Percentiles rank a stretch among this genome's conserved stretches.
Evolutionary conservation across 2,113 vertebrate species (phyloP).

Genomic region (Varanus komodoensis): DNA sequence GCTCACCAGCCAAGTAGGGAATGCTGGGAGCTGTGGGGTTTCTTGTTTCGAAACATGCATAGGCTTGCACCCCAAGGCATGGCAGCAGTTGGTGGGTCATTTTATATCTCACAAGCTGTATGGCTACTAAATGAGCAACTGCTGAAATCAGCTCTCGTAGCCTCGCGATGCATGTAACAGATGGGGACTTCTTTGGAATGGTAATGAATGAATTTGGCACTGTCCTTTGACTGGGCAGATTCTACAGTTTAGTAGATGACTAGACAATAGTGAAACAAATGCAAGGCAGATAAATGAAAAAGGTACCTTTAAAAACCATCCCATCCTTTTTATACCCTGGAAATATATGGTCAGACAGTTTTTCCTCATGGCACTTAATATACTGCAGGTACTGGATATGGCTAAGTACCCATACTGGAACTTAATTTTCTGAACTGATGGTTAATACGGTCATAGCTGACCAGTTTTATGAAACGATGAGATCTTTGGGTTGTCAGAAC

Average conservation of each 20-base stretch:
- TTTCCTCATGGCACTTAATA: slow-evolving; percentile 19
- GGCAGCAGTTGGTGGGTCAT: background rate
- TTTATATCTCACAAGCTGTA: slow-evolving; percentile 11
- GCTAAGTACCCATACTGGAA: slow-evolving; percentile 15
- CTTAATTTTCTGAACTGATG: slow-evolving; percentile 13
- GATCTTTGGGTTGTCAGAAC: slow-evolving; percentile 49
- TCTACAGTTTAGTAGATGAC: slow-evolving; percentile 2
- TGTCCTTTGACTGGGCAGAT: background rate
- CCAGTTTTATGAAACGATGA: slow-evolving; percentile 53
- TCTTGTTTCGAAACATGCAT: too few species aligned
- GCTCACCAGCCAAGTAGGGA: too few species aligned
- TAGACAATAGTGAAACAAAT: background rate
- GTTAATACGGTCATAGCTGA: slow-evolving; percentile 45
- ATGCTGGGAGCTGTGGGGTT: too few species aligned
- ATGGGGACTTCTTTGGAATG: background rate
- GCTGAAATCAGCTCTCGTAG: background rate
- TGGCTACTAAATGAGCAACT: background rate
- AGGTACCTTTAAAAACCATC: background rate
- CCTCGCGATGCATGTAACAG: background rate
- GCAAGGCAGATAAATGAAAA: slow-evolving; percentile 19
- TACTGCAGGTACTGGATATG: slow-evolving; percentile 20
- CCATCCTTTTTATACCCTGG: slow-evolving; percentile 12
- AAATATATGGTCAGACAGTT: background rate
- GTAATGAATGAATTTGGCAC: background rate
- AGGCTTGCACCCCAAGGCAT: background rate